phyloP scores from a whole-genome alignment of 2,113 vertebrate genomes.

The Synchiropus splendidus region DNA sequence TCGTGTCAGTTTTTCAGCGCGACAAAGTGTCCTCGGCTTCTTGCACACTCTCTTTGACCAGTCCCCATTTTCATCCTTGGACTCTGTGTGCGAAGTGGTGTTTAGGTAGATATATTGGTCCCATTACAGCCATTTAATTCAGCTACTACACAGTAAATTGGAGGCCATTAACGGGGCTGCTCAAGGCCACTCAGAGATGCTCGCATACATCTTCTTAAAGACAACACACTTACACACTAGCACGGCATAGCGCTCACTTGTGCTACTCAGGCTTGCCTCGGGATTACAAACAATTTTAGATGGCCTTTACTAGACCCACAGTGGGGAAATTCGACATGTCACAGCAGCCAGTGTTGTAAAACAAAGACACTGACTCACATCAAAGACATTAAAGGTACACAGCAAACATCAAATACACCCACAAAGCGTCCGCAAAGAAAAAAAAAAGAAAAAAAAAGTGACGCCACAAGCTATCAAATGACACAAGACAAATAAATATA shows the following conservation, averaged over 20 bases:
- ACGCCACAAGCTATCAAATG: no score
- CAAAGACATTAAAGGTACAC: no score
- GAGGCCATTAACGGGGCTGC: constrained; percentile 38
- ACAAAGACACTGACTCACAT: no score
- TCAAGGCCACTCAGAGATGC: constrained; percentile 40
- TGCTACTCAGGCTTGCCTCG: no score
- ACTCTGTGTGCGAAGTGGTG: constrained; percentile 23
- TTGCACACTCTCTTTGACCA: constrained; percentile 2
- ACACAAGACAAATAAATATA: no score
- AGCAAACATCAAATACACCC: no score
- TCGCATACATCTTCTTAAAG: constrained; percentile 28
- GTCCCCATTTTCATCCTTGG: constrained; percentile 16
- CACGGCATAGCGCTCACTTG: background rate
- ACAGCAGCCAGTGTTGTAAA: no score
- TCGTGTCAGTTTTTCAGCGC: constrained; percentile 26
- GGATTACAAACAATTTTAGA: no score
- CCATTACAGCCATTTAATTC: constrained; percentile 55
- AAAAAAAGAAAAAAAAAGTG: no score
- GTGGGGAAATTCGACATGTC: no score
- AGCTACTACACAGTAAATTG: constrained; percentile 28
- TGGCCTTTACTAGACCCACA: no score
- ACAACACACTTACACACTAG: constrained; percentile 5
- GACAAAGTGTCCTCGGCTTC: background rate
- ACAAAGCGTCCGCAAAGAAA: no score
- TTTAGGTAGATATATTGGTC: constrained; percentile 50